Conservation (phyloP, 2,113 vertebrate genomes). For the Paratilapia polleni region DNA sequence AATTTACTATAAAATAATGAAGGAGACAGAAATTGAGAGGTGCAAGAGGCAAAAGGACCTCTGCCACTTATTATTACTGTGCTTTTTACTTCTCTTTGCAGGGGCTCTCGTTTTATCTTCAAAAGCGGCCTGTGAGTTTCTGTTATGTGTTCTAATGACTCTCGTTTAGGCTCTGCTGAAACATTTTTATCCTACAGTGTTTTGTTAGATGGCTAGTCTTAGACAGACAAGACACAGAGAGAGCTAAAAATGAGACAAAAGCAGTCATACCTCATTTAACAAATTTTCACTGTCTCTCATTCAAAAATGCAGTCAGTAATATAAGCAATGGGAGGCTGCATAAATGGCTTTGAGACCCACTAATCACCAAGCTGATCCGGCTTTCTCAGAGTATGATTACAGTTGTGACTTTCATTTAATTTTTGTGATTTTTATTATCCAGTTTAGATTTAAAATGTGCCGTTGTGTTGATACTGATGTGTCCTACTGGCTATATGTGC, state of each 20-base stretch:
- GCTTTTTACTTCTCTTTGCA: conserved; percentile 28
- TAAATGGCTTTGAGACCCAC: background rate
- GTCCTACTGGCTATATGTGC: background rate
- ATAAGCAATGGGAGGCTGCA: background rate
- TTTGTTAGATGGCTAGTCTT: conserved; percentile 12
- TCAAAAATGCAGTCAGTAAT: conserved; percentile 6
- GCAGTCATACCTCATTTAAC: conserved; percentile 32
- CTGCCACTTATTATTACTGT: conserved; percentile 23
- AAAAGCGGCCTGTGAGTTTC: conserved; percentile 34
- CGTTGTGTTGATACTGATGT: background rate
- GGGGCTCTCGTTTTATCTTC: conserved; percentile 40
- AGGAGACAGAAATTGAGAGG: conserved; percentile 26
- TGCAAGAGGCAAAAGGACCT: conserved; percentile 16
- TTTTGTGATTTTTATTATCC: background rate
- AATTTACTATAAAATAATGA: conserved; percentile 16
- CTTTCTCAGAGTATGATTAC: background rate
- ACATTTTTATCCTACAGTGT: conserved; percentile 27
- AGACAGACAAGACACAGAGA: conserved; percentile 20
- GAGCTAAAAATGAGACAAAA: conserved; percentile 8
- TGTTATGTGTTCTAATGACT: conserved; percentile 48
- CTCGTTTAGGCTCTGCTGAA: conserved; percentile 25
- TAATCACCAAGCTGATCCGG: background rate
- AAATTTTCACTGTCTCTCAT: conserved; percentile 28
- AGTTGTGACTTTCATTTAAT: background rate
- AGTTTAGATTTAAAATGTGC: background rate